Evolutionary conservation across 2,888 invertebrate species (phyloP).

Genomic region (Orchestes rusci): DNA sequence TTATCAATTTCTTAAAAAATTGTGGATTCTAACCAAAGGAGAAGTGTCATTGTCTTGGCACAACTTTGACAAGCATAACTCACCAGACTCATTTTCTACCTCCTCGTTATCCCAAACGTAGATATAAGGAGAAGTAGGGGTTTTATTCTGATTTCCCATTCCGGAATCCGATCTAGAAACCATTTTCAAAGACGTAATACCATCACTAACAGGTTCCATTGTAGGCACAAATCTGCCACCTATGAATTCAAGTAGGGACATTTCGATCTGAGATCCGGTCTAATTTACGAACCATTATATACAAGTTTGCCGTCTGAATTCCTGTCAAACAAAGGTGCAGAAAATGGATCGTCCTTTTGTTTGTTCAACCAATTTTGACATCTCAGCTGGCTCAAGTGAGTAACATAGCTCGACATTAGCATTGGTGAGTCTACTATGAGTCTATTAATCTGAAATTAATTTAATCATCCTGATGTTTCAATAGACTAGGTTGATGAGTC

Average conservation of each 20-base stretch:
- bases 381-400: conserved; percentile 77
- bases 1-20: too few relatives aligned
- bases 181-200: conserved; percentile 59
- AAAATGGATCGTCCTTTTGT: conserved; percentile 70
- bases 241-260: conserved; percentile 27
- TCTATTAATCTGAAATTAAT: conserved; percentile 39
- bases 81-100: conserved; percentile 33
- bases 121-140: conserved; percentile 54
- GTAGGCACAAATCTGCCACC: conserved; percentile 64
- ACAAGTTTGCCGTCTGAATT: conserved; percentile 67
- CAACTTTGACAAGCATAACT: too few relatives aligned
- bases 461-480: too few relatives aligned
- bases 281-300: conserved; percentile 65
- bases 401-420: conserved; percentile 89
- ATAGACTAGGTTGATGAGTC: too few relatives aligned
- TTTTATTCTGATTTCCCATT: conserved; percentile 41
- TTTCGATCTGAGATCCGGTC: too few relatives aligned
- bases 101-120: conserved; percentile 52
- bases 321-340: conserved; percentile 71
- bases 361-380: conserved; percentile 67
- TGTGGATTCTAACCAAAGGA: too few relatives aligned
- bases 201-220: conserved; percentile 59
- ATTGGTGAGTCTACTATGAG: conserved; percentile 91
- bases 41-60: too few relatives aligned
- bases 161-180: conserved; percentile 45